Evolutionary conservation across 1,140 invertebrate species (phyloP), one percentile per base, ranked within the genome.

Genomic region (Thaumatotibia leucotreta): DNA sequence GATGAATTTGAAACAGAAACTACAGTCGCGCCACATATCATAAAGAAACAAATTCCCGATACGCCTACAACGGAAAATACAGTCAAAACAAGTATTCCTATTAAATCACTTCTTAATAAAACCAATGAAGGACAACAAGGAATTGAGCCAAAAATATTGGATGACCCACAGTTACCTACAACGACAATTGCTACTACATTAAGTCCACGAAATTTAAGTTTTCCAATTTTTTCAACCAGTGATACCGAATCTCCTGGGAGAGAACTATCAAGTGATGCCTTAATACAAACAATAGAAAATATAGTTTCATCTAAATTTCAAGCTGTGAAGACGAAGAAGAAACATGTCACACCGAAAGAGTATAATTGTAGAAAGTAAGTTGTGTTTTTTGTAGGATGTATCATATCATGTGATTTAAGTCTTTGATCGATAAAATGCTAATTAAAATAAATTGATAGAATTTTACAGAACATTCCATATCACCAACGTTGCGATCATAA

Each of bases 401-500:
- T 31, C 49, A 67, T 8, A 29, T 52, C 63, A 45, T 45, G 22
- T 52, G 49, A 63, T 23, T 24, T 49, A 45, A 52, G 5, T 23
- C 45, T 32, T 6, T 49, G 50, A 32, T 50, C 14, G 23, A 4
- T 50, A 64, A 20, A 9, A n/a, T 14, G 58, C 50, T 32, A 11
- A 63, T 20, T 50, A 54, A 23, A 68, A 27, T 32, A 29, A 64
- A 72, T 62, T 85, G 90, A 24, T 68, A 96, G 95, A 52, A 92
- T 95, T 61, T 73, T 87, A 0, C 95, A 97, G 88, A 91, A 80
- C 10, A 93, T 97, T 23, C 86, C 93, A 0, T 80, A 91, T 0
- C 66, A 75, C 8, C 89, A 92, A 68, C 92, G 93, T 61, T 98
- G 97, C 77, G 92, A 98, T 83, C 92, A 92, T 22, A 86, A 93